These are phyloP conservation scores for Scatophagus argus DNA, from an alignment of 2,113 vertebrate genomes.

Conservation along the genomic window DNA sequence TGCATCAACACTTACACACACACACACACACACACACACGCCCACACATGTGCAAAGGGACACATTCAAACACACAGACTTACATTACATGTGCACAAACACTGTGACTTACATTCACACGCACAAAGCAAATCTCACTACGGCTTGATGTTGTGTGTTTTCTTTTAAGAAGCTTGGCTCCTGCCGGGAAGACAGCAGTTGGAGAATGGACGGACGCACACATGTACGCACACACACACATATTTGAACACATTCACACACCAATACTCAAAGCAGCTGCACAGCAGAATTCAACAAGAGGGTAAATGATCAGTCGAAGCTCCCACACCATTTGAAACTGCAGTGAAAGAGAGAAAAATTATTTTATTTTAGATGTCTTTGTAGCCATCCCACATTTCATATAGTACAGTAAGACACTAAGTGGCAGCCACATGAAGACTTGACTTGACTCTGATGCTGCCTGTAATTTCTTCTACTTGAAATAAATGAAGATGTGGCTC, in stretches of 20 bases:
- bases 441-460: background rate
- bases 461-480: constrained; percentile 35
- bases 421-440: background rate
- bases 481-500: constrained; percentile 29
- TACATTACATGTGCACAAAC: constrained; percentile 23
- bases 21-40: background rate
- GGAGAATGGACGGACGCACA: constrained; percentile 18
- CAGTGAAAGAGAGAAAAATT: background rate
- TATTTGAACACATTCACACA: background rate
- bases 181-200: constrained; percentile 48
- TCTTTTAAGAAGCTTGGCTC: constrained; percentile 68
- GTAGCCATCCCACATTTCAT: constrained; percentile 18
- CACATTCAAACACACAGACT: background rate
- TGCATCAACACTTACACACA: background rate
- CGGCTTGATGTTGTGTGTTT: constrained; percentile 62
- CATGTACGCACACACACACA: constrained; percentile 5
- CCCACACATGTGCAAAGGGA: no score
- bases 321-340: constrained; percentile 41
- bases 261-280: constrained; percentile 27
- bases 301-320: constrained; percentile 42
- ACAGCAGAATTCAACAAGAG: constrained; percentile 38
- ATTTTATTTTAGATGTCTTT: constrained; percentile 17
- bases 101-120: constrained; percentile 29
- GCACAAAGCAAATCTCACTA: constrained; percentile 48
- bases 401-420: background rate